Base-by-base conservation (phyloP, 2,888 invertebrate genomes). In the Gari tellinella region DNA sequence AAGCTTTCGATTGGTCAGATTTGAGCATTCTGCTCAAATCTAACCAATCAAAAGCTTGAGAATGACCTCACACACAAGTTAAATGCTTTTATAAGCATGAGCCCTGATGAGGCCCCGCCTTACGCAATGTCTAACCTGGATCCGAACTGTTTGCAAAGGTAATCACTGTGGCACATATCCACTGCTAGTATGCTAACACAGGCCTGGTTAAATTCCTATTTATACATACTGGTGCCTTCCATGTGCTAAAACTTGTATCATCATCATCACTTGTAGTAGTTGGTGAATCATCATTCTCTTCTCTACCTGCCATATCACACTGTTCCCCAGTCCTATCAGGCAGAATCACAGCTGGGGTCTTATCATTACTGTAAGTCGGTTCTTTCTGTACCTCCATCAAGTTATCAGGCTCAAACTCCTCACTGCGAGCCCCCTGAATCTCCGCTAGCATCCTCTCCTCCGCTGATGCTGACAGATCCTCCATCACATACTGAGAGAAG, bases 401-500 rank as follows among this genome's bases (percentile, higher is more conserved):
- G 17, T 84, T 76, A 49, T 84, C 84, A 4, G 78, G 73, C 40
- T 72, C 74, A 62, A 73, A 73, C 45, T 78, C 78, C 1, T 58
- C 74, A 61, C 78, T 74, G 23, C 78, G 56, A 56, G 89, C 86
- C 26, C 88, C 80, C 60, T 87, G 85, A 80, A 91, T 85, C 52
- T 87, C 89, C 45, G 82, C 85, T 37, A 91, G 77, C 91, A 91
- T 91, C 45, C 74, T 72, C 10, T 84, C 86, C 70, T 91, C 91
- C 69, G 86, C 89, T 0, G 90, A 90, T 19, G 90, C 90, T 5
- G 90, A 86, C 26, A 90, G 57, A 25, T 88, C 89, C 15, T 82
- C 87, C 82, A 87, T 86, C 61, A 84, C 69, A 70, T 75, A 86
- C 72, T 88, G 88, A 53, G 82, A 82, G 66, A 76, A 76, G 74